phyloP scores from a whole-genome alignment of 2,113 vertebrate species.

The Galemys pyrenaicus region DNA sequence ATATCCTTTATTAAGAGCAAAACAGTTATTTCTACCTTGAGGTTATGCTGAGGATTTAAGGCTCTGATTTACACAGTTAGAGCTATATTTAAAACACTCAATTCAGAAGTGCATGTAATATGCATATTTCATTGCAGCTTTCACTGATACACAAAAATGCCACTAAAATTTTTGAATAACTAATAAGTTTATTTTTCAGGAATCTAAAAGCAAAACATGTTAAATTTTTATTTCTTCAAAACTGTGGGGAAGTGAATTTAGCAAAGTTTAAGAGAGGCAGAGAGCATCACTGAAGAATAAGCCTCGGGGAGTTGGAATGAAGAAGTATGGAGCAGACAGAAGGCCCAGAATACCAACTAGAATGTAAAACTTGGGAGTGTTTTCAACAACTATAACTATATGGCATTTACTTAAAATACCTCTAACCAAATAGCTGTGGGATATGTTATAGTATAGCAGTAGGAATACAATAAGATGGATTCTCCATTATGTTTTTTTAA shows the following conservation, averaged over 20 bases:
- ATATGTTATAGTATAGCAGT: not conserved
- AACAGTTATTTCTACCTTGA: not conserved
- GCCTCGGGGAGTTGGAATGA: not conserved
- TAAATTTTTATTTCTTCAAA: not conserved
- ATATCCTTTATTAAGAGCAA: not conserved
- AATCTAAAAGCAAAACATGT: not conserved
- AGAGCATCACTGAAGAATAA: not conserved
- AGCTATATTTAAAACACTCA: not conserved
- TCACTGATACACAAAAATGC: not conserved
- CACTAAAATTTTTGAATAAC: not conserved
- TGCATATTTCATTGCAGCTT: not conserved
- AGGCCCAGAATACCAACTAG: not conserved
- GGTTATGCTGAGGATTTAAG: not conserved
- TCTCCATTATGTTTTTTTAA: slow-evolving; percentile 4
- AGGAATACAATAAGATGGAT: not conserved
- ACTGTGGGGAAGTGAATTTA: not conserved
- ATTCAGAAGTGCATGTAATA: not conserved
- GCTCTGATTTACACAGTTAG: not conserved
- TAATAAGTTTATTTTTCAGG: not conserved
- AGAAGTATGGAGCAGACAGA: not conserved
- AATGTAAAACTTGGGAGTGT: not conserved
- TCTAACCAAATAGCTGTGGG: not conserved
- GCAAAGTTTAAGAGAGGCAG: not conserved
- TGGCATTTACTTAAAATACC: not conserved
- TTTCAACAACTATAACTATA: not conserved